Base-by-base conservation (phyloP, 2,888 invertebrate genomes). In the Microctonus brassicae region DNA sequence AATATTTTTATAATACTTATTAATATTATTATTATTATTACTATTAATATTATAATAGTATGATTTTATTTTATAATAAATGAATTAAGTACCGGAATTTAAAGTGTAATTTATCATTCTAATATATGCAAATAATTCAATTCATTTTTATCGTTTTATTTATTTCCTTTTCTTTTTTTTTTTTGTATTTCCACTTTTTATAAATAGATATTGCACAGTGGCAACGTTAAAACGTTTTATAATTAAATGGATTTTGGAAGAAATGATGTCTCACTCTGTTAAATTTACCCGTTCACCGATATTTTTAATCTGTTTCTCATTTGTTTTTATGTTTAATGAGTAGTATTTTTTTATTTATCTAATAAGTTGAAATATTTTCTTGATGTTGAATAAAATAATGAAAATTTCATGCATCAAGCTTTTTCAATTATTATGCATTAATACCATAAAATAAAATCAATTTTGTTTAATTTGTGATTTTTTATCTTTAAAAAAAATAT, bases 401-500 rank as follows among this genome's bases (percentile, higher is more conserved):
- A n/a, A n/a, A n/a, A n/a, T n/a, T n/a, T n/a, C n/a, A n/a, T n/a
- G n/a, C n/a, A n/a, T n/a, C n/a, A n/a, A n/a, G n/a, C n/a, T n/a
- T n/a, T n/a, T n/a, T n/a, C n/a, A n/a, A n/a, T n/a, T n/a, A n/a
- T n/a, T n/a, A n/a, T 75, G 75, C 67, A 64, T 47, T 62, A 76
- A 78, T 73, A 75, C 73, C 79, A 80, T 81, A 79, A n/a, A 80
- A 78, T 79, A 78, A 75, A 76, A 69, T 73, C 68, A 58, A 22
- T 76, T 60, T 42, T 22, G 52, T 65, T 34, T 42, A 42, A 13
- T 65, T n/a, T 42, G 11, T 26, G 34, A 52, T 68, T 75, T 75
- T n/a, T 74, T 22, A 70, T 68, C 77, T 69, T 58, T 70, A 73
- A 81, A 75, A 75, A 77, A 67, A 66, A 74, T 64, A 77, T 76